Percentiles rank a stretch among this genome's conserved stretches.
Conservation (phyloP, 2,888 invertebrate species). For the Andrena bucephala region DNA sequence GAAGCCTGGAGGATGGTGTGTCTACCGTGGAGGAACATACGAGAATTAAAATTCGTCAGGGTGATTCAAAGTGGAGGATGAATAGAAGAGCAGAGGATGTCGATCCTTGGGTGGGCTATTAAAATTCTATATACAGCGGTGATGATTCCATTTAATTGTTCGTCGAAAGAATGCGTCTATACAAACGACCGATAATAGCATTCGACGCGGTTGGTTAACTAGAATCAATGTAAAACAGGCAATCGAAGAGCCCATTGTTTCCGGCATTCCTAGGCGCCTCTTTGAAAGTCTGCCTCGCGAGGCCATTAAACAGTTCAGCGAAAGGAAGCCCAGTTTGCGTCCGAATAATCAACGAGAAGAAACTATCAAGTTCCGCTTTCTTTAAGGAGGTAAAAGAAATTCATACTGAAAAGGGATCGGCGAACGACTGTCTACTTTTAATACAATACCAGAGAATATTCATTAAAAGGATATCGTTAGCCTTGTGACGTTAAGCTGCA, state of each 20-base stretch:
- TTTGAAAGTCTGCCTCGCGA: conserved; percentile 39
- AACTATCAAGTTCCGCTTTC: not conserved
- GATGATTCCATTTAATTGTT: conserved; percentile 34
- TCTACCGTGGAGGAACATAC: not conserved
- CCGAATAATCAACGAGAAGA: not conserved
- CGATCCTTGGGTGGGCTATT: conserved; percentile 17
- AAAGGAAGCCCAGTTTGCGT: conserved; percentile 40
- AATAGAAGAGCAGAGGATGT: not conserved
- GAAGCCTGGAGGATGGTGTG: not conserved
- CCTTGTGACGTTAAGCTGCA: not conserved
- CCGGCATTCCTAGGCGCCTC: conserved; percentile 26
- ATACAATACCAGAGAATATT: not conserved
- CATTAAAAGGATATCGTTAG: not conserved
- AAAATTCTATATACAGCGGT: conserved; percentile 33
- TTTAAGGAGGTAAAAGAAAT: not conserved
- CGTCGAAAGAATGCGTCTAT: conserved; percentile 33
- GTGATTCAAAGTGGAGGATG: not conserved
- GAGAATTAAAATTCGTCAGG: not conserved
- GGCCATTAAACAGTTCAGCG: conserved; percentile 38
- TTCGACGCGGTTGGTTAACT: conserved; percentile 47
- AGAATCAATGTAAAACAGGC: conserved; percentile 51
- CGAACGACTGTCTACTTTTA: not conserved
- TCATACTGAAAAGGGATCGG: not conserved
- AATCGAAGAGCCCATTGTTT: conserved; percentile 43
- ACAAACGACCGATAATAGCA: conserved; percentile 27